phyloP scores from a whole-genome alignment of 2,888 invertebrate genomes.

The Agonopterix arenella region DNA sequence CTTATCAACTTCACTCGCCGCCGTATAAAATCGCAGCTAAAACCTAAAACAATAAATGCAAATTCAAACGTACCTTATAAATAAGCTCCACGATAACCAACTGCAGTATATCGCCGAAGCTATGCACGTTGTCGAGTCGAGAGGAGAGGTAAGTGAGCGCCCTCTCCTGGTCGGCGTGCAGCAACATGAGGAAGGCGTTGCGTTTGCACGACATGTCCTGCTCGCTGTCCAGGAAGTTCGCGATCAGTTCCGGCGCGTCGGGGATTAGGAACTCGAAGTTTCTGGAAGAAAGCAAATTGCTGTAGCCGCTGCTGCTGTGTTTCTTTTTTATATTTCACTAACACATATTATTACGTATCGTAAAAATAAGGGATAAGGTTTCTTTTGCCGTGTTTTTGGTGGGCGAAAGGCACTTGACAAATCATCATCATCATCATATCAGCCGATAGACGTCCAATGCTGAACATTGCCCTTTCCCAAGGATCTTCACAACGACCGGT shows the following conservation, averaged over 20 bases:
- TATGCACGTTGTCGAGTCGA: constrained; percentile 95
- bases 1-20: no score
- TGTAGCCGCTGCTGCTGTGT: no score
- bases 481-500: no score
- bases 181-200: constrained; percentile 98
- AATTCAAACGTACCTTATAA: constrained; percentile 88
- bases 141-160: constrained; percentile 95
- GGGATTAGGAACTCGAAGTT: constrained; percentile 99
- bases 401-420: no score
- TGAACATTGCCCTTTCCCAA: no score
- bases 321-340: no score
- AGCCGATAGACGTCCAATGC: no score
- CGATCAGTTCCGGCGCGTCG: constrained; percentile 98
- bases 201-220: constrained; percentile 99
- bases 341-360: no score
- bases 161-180: constrained; percentile 97
- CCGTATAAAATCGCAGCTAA: not conserved
- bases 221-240: constrained; percentile 95
- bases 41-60: not conserved
- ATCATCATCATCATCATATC: no score
- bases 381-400: no score
- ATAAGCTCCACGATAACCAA: constrained; percentile 99
- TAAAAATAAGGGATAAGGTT: no score
- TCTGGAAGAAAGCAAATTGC: constrained; percentile 54
- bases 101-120: constrained; percentile 98